Evolutionary conservation across 2,888 invertebrate species (phyloP).

Genomic region (Platycheirus albimanus): DNA sequence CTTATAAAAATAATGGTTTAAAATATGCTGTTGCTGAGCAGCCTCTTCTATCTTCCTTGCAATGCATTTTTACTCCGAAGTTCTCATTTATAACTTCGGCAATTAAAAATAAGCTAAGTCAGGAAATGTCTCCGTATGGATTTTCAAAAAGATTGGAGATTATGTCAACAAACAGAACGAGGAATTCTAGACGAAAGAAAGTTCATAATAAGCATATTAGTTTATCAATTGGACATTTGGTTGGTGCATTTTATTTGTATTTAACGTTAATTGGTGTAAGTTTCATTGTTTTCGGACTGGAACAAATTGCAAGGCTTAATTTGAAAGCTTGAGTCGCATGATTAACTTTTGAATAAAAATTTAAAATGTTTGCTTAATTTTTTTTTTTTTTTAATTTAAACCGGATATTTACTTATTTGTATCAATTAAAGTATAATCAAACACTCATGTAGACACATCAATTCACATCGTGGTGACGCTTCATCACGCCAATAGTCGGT

Average conservation of each 20-base stretch:
- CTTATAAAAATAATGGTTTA: not conserved
- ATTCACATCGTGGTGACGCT: too few relatives aligned
- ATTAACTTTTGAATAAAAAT: too few relatives aligned
- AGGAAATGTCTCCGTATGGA: not conserved
- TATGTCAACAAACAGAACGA: not conserved
- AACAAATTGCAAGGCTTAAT: not conserved
- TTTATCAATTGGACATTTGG: not conserved
- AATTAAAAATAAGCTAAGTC: not conserved
- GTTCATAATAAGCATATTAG: too few relatives aligned
- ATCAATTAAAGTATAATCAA: too few relatives aligned
- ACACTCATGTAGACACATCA: too few relatives aligned
- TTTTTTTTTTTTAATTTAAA: too few relatives aligned
- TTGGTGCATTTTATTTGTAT: not conserved
- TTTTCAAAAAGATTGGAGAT: not conserved
- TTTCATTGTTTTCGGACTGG: not conserved
- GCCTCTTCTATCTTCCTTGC: not conserved
- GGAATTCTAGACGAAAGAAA: not conserved
- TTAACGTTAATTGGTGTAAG: not conserved
- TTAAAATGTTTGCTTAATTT: too few relatives aligned
- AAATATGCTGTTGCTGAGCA: not conserved
- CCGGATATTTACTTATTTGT: too few relatives aligned
- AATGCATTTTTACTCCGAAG: not conserved
- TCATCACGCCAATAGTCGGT: too few relatives aligned
- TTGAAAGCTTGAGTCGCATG: too few relatives aligned
- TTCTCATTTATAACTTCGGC: not conserved